A percentile compares a stretch with the other conserved stretches of the same genome.
These are phyloP conservation scores for Acanthosepion esculentum DNA, from an alignment of 2,888 invertebrate species.

Conservation along the genomic window DNA sequence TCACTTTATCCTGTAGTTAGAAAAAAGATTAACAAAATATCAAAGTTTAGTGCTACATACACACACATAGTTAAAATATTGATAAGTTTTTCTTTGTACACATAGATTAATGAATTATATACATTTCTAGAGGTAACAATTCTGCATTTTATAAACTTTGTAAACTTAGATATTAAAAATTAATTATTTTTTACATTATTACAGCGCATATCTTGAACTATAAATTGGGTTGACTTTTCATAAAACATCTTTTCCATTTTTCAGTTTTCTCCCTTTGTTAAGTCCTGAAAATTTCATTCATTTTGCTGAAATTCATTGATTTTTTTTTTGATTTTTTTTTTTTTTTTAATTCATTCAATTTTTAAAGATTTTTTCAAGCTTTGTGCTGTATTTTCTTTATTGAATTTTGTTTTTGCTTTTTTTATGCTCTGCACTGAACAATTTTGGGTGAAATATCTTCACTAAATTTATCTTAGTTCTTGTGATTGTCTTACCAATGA, in stretches of 20 bases:
- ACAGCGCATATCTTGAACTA: too few species aligned
- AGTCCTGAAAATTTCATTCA: neutral
- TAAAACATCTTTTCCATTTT: neutral
- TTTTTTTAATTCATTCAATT: neutral
- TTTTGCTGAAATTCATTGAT: neutral
- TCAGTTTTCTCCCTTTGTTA: neutral
- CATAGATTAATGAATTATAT: too few species aligned
- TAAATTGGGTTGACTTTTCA: too few species aligned
- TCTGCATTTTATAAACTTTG: too few species aligned
- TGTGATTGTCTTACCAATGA: neutral
- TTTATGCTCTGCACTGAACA: conserved; percentile 2
- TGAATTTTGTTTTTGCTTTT: neutral
- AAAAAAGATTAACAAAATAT: too few species aligned
- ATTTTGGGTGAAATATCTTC: neutral
- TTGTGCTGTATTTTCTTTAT: neutral
- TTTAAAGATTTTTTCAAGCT: neutral
- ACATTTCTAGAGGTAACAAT: too few species aligned
- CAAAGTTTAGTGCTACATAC: too few species aligned
- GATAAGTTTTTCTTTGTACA: too few species aligned
- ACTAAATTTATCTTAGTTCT: neutral
- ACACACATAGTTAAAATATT: too few species aligned
- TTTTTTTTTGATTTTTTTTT: neutral
- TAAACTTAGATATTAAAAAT: too few species aligned
- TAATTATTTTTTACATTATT: too few species aligned
- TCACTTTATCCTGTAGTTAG: too few species aligned